Base-by-base conservation (phyloP, 2,888 invertebrate genomes). In the Pecten maximus region DNA sequence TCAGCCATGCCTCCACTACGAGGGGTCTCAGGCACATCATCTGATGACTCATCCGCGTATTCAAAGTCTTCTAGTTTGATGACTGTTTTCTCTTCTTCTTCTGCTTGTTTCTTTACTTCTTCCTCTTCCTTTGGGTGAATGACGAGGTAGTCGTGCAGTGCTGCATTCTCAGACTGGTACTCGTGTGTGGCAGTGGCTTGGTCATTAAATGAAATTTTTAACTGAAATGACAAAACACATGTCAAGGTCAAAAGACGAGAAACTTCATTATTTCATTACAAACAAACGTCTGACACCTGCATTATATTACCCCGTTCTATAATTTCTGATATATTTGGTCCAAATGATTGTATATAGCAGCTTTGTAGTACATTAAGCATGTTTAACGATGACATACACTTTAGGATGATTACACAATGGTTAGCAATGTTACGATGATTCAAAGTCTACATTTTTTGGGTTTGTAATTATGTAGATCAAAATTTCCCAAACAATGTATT, bases 131-230 rank as follows among this genome's bases (percentile, higher is more conserved):
- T 95, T n/a, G 95, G 93, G 0, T 95, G 95, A 90, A 95, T 95
- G 16, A 94, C 88, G n/a, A 95, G 93, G 90, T 95, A 96, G 10
- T 93, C 92, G 89, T 95, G 95, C 88, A 96, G 92, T 23, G 98
- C 97, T 88, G 98, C 98, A 92, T 98, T 98, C 97, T 99, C 99
- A 91, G 98, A 98, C 90, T 99, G 99, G 97, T 99, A 99, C 97
- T 99, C 99, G 97, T 98, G 99, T 90, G 98, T 98, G 94, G 98
- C 98, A 94, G 98, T 98, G 90, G 98, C 98, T 90, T 98, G 98
- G 97, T 99, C 99, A 97, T 98, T 98, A 97, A 99, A 99, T 96
- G 98, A 98, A 96, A 99, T 98, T 97, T 98, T 98, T 96, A 98
- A 97, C 98, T 99, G 98, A 87, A 97, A 87, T 50, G 19, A 87